Evolutionary conservation across 2,797 vertebrate genomes (phyloP).

Genomic region (Zalophus californianus): DNA sequence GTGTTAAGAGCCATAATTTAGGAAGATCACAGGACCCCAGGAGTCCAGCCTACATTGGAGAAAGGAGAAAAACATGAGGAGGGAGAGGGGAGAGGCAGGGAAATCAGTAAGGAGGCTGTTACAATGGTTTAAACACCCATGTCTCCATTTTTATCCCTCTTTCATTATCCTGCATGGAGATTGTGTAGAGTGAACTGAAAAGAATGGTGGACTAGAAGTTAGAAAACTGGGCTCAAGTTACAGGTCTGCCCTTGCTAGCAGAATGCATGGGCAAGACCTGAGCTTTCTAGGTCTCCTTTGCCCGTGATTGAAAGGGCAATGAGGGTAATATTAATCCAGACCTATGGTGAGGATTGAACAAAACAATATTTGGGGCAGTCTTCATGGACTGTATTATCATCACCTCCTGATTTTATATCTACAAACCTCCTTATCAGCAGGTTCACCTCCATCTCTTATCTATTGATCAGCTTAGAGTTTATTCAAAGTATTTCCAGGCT

Average conservation of each 20-base stretch:
- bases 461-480: not conserved
- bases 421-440: not conserved
- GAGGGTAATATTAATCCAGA: not conserved
- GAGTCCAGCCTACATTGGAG: not conserved
- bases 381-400: not conserved
- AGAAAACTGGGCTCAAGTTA: not conserved
- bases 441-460: not conserved
- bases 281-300: not conserved
- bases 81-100: not conserved
- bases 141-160: not conserved
- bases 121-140: not conserved
- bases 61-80: not conserved
- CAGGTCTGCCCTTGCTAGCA: not conserved
- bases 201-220: not conserved
- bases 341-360: not conserved
- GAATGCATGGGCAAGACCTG: not conserved
- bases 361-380: not conserved
- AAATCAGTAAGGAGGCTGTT: not conserved
- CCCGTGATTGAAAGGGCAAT: not conserved
- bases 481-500: not conserved
- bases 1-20: not conserved
- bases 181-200: not conserved
- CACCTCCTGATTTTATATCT: not conserved
- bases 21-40: not conserved
- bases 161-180: not conserved